Base-by-base conservation (phyloP, 2,113 vertebrate genomes). In the Notothenia coriiceps region DNA sequence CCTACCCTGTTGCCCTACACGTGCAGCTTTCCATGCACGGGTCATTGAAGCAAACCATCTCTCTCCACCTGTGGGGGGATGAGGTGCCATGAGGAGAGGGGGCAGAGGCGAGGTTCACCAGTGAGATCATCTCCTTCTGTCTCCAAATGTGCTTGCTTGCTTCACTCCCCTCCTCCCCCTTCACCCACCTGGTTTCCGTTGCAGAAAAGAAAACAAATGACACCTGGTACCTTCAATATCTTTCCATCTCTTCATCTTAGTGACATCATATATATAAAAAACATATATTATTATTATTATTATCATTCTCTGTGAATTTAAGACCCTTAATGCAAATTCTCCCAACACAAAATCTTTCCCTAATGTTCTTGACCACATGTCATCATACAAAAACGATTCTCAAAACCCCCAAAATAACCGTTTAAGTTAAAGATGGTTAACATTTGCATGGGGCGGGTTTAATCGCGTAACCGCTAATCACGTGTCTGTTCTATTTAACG, bases 121-220 rank as follows among this genome's bases (percentile, higher is more conserved):
- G 70, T 94, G 92, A 94, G 86, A 82, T 94, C 90, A 94, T 92
- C 77, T 64, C 75, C 74, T 70, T 66, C 72, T 75, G 50, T 74
- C 79, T 87, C 70, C 80, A 74, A 79, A 90, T 85, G 52, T 70
- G 55, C 69, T 80, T 56, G 76, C 79, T 89, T 86, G 60, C 52
- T 61, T 84, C 55, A 44, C 51, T 4, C 62, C 56, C 50, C 52
- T 40, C 62, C 35, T 56, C 25, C 63, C 83, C 62, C 55, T 20
- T 11, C 62, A 82, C 46, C 54, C 22, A 57, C 74, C 63, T 35
- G 57, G 44, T 82, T 82, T 56, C 52, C 60, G 43, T 20, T 56
- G 71, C 55, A 86, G 49, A 78, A 74, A 40, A 40, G 35, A 89
- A 87, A 88, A 82, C 64, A 79, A 2, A 69, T 47, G 55, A 73